phyloP scores from a whole-genome alignment of 2,888 invertebrate genomes.

The Cryptus armator region DNA sequence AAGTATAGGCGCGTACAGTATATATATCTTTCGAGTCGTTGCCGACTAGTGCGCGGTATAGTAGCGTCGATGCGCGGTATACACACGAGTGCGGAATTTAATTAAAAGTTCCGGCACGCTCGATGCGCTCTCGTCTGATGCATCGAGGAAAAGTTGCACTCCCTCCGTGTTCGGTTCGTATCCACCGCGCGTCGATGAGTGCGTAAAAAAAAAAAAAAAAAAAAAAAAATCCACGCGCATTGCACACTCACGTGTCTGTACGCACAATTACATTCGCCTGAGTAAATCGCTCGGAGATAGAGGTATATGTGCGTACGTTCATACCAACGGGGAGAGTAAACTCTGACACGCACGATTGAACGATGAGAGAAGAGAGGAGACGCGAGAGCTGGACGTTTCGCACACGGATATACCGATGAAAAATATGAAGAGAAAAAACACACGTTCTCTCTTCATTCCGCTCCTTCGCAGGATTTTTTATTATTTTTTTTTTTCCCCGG shows the following conservation, averaged over 20 bases:
- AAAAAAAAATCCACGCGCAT: conserved; percentile 37
- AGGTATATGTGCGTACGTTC: conserved; percentile 17
- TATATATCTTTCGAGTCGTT: conserved; percentile 4
- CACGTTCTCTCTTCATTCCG: neutral
- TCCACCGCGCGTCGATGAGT: conserved; percentile 11
- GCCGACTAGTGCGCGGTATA: neutral
- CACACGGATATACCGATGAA: conserved; percentile 1
- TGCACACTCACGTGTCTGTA: conserved; percentile 35
- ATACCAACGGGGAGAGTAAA: conserved; percentile 35
- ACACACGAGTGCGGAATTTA: conserved; percentile 57
- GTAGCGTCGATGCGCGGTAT: conserved; percentile 32
- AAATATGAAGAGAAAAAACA: conserved; percentile 18
- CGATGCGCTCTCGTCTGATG: conserved; percentile 45
- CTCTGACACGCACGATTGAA: conserved; percentile 55
- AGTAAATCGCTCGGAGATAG: conserved; percentile 43
- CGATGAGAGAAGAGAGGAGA: conserved; percentile 15
- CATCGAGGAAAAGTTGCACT: conserved; percentile 41
- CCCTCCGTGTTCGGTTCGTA: conserved; percentile 20
- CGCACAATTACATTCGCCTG: conserved; percentile 49
- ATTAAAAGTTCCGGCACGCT: conserved; percentile 60
- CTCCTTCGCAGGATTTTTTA: neutral
- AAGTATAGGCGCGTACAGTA: neutral
- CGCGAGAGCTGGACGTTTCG: conserved; percentile 4
- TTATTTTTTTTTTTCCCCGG: conserved; percentile 8
- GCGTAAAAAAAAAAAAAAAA: conserved; percentile 6